A percentile compares a stretch with the other conserved stretches of the same genome.
Conservation (phyloP, 2,797 vertebrate species). For the Enteromius trimaculatus region DNA sequence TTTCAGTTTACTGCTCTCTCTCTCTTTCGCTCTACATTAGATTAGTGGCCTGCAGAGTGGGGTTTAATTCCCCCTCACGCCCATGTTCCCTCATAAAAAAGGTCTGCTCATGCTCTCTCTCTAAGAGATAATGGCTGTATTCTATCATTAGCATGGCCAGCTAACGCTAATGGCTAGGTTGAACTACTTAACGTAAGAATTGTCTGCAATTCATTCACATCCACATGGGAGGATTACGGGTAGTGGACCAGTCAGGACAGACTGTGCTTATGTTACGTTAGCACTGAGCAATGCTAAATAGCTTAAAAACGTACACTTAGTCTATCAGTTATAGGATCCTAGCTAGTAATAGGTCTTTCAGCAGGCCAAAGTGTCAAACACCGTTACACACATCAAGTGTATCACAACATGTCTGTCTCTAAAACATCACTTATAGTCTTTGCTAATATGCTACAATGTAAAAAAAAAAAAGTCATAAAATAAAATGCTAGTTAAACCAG, state of each 20-base stretch:
- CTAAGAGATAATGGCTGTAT: slow-evolving; percentile 38
- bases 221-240: slow-evolving; percentile 9
- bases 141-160: slow-evolving; percentile 24
- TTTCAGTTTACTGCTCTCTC: slow-evolving; percentile 9
- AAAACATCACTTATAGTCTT: not conserved
- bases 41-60: slow-evolving; percentile 56
- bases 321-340: slow-evolving; percentile 1
- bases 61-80: slow-evolving; percentile 49
- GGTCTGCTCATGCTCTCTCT: slow-evolving; percentile 79
- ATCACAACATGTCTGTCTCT: not conserved
- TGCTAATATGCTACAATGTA: not conserved
- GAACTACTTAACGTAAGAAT: slow-evolving; percentile 22
- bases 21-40: slow-evolving; percentile 41
- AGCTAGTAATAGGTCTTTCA: slow-evolving; percentile 1
- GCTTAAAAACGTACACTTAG: not conserved
- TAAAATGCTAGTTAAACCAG: not conserved
- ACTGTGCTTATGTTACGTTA: slow-evolving; percentile 12
- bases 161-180: slow-evolving; percentile 27
- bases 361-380: not conserved
- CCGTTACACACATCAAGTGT: not conserved
- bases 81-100: slow-evolving; percentile 75
- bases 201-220: slow-evolving; percentile 11
- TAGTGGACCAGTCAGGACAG: not conserved
- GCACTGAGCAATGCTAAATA: not conserved
- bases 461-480: not conserved